phyloP scores from a whole-genome alignment of 2,888 invertebrate species.

The Pelosia muscerda region DNA sequence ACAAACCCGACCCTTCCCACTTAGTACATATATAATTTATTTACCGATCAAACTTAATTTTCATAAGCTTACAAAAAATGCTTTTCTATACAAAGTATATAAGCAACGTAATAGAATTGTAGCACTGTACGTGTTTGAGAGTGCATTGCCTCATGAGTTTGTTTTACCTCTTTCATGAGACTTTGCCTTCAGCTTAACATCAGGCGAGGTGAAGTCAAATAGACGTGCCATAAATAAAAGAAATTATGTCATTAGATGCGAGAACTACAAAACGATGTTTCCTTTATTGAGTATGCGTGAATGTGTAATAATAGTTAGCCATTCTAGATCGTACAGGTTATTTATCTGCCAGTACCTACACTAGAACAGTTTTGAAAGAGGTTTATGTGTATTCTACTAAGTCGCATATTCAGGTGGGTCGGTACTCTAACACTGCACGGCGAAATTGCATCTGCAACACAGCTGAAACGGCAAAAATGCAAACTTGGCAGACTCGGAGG shows the following conservation, averaged over 20 bases:
- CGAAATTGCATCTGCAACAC: conserved; percentile 66
- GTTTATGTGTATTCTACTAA: conserved; percentile 61
- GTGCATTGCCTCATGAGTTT: too few species aligned
- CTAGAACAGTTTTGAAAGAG: conserved; percentile 42
- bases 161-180: too few species aligned
- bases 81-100: conserved; percentile 44
- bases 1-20: conserved; percentile 71
- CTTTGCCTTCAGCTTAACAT: too few species aligned
- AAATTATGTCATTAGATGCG: background rate
- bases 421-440: conserved; percentile 48
- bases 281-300: background rate
- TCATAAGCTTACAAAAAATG: conserved; percentile 54
- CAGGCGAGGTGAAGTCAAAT: too few species aligned
- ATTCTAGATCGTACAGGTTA: conserved; percentile 26
- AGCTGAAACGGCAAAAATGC: conserved; percentile 79
- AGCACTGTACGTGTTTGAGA: too few species aligned
- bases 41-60: conserved; percentile 70
- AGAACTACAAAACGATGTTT: background rate
- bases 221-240: background rate
- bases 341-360: conserved; percentile 31
- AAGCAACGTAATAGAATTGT: too few species aligned
- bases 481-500: conserved; percentile 63
- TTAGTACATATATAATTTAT: conserved; percentile 65
- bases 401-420: conserved; percentile 62
- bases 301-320: conserved; percentile 7